Conservation (phyloP, 1,140 invertebrate genomes). For the Drosophila persimilis region DNA sequence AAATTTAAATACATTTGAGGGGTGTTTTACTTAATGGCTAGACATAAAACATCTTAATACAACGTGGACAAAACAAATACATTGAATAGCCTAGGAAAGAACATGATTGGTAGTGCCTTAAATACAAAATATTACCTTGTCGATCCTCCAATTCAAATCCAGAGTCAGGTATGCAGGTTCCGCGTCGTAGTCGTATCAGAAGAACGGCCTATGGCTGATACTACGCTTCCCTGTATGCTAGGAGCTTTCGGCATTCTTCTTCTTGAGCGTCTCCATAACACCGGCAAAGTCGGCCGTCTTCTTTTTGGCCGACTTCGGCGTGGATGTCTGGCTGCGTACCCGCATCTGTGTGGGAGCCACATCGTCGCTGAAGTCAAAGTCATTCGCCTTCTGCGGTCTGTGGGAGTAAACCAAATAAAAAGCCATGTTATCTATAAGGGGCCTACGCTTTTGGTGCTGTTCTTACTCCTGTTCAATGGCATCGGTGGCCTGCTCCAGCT, state of each 20-base stretch:
- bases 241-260: constrained; percentile 74
- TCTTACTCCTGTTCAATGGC: constrained; percentile 64
- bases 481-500: constrained; percentile 53
- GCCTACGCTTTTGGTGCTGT: too few relatives aligned
- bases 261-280: constrained; percentile 85
- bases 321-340: constrained; percentile 84
- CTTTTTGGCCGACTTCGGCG: constrained; percentile 86
- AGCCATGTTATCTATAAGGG: background rate
- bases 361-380: constrained; percentile 87
- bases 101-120: too few relatives aligned
- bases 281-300: constrained; percentile 86
- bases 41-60: too few relatives aligned
- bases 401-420: background rate
- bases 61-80: too few relatives aligned
- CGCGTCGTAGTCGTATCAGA: constrained; percentile 17
- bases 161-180: background rate
- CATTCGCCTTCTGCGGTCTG: constrained; percentile 84
- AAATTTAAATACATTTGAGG: too few relatives aligned
- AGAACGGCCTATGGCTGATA: background rate
- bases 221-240: constrained; percentile 43
- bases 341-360: constrained; percentile 84
- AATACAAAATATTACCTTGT: too few relatives aligned
- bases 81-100: too few relatives aligned
- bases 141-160: too few relatives aligned
- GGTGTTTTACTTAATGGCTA: too few relatives aligned